Conservation (phyloP, 2,797 vertebrate genomes). For the Myotis findleyi region DNA sequence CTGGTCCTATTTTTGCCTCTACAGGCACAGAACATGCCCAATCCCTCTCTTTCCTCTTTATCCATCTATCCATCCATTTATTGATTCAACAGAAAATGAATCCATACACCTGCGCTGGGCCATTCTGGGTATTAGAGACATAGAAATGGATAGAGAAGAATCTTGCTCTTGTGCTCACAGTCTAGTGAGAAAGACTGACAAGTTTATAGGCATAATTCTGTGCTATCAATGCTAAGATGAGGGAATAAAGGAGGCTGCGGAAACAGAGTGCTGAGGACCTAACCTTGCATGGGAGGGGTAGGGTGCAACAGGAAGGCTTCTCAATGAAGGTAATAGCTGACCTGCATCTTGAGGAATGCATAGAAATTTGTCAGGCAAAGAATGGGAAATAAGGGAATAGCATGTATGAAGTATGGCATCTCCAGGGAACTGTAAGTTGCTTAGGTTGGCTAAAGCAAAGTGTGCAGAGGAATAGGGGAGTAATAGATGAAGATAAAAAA, state of each 20-base stretch:
- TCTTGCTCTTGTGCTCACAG: background rate
- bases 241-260: background rate
- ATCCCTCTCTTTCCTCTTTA: constrained; percentile 25
- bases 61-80: background rate
- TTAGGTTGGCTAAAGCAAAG: constrained; percentile 34
- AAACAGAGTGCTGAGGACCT: background rate
- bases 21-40: background rate
- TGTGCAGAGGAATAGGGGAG: background rate
- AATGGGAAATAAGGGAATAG: constrained; percentile 39
- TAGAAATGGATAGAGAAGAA: background rate
- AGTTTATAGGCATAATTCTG: constrained; percentile 20
- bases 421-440: background rate
- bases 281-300: background rate
- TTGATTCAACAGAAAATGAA: constrained; percentile 9
- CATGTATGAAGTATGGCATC: background rate
- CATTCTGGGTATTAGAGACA: constrained; percentile 1
- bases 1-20: constrained; percentile 35
- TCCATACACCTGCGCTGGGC: background rate
- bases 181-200: constrained; percentile 22
- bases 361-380: constrained; percentile 43
- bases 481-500: constrained; percentile 26
- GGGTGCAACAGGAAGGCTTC: background rate
- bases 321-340: constrained; percentile 12
- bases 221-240: constrained; percentile 30
- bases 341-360: constrained; percentile 12